These are phyloP conservation scores for Tragelaphus buxtoni DNA, from an alignment of 2,113 vertebrate genomes.

Conservation along the genomic window DNA sequence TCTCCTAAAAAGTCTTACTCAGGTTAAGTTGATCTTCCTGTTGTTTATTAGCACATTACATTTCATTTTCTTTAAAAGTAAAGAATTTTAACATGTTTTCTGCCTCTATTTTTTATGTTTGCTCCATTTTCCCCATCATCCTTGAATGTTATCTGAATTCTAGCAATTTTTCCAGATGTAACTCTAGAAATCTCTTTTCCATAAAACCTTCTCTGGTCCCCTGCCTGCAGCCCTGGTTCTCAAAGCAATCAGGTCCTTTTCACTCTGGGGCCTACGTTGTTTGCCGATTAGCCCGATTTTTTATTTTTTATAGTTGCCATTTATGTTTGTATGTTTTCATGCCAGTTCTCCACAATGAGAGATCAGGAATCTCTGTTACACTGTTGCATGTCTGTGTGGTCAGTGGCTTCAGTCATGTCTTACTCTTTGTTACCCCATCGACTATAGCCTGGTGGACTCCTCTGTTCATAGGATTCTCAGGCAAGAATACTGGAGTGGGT, in stretches of 20 bases:
- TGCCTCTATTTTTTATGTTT: neutral
- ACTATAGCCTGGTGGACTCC: neutral
- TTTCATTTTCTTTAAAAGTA: neutral
- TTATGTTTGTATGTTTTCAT: neutral
- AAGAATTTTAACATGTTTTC: neutral
- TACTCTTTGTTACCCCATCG: neutral
- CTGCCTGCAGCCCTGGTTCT: neutral
- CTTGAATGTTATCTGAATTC: neutral
- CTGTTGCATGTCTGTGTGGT: neutral
- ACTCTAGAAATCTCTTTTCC: neutral
- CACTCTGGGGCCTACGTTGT: neutral
- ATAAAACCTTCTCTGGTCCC: neutral
- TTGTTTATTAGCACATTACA: neutral
- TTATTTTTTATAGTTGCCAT: neutral
- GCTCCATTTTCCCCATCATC: neutral
- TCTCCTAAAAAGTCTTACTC: constrained; percentile 36
- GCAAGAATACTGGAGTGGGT: neutral
- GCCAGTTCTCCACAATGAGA: neutral
- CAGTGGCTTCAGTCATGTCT: neutral
- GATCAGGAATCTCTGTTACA: neutral
- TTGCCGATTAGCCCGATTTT: neutral
- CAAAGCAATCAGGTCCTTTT: neutral
- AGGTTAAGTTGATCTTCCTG: constrained; percentile 38
- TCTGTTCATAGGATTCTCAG: neutral
- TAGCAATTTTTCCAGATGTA: neutral